Conservation (phyloP, 2,888 invertebrate genomes). For the Lasioglossum figueresi region DNA sequence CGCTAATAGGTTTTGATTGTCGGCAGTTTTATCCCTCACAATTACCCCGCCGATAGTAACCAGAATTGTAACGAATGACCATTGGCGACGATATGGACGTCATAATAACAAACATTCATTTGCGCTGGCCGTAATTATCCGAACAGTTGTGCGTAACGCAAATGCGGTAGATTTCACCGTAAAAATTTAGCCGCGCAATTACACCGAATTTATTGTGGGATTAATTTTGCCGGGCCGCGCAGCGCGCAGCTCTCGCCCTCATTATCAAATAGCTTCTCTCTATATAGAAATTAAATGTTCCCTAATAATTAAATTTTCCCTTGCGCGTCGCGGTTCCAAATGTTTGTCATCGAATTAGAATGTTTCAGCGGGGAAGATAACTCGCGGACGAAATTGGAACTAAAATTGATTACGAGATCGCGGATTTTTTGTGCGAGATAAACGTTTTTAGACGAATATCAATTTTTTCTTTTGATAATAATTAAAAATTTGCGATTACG, state of each 20-base stretch:
- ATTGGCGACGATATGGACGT: constrained; percentile 25
- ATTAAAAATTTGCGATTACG: not conserved
- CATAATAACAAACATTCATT: constrained; percentile 45
- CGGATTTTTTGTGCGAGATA: too few species aligned
- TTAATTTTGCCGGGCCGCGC: constrained; percentile 21
- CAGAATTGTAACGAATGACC: constrained; percentile 14
- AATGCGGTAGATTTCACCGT: constrained; percentile 11
- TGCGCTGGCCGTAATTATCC: constrained; percentile 30
- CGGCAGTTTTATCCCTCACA: constrained; percentile 24
- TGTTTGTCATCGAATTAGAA: not conserved
- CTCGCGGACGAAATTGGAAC: not conserved
- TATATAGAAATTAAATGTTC: constrained; percentile 7
- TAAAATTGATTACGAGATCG: not conserved
- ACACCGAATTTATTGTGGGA: constrained; percentile 26
- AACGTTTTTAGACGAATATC: too few species aligned
- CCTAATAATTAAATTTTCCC: not conserved
- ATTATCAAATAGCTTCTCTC: not conserved
- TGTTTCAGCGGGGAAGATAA: not conserved
- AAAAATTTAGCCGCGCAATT: constrained; percentile 45
- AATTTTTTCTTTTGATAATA: too few species aligned
- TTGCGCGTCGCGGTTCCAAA: not conserved
- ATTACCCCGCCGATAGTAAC: not conserved
- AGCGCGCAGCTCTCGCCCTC: not conserved
- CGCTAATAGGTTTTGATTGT: constrained; percentile 15
- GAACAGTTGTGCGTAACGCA: constrained; percentile 28